Conservation (phyloP, 2,797 vertebrate species). For the Erpetoichthys calabaricus region DNA sequence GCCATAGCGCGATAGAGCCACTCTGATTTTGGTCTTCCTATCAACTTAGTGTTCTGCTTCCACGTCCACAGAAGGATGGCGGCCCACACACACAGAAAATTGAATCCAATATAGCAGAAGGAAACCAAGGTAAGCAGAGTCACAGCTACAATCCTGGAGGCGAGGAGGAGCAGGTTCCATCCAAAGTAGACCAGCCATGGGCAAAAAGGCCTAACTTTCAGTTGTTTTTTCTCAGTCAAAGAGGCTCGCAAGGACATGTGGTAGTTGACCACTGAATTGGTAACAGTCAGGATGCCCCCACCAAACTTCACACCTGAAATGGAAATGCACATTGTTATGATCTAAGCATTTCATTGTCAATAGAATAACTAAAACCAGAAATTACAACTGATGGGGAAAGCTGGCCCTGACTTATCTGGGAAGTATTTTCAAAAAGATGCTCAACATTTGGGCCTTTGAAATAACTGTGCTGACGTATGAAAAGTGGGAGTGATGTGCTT, state of each 20-base stretch:
- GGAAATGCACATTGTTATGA: not conserved
- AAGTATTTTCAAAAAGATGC: no score
- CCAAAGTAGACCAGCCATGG: slow-evolving; percentile 52
- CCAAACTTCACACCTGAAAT: slow-evolving; percentile 55
- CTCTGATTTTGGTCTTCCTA: slow-evolving; percentile 43
- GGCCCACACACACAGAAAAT: slow-evolving; percentile 61
- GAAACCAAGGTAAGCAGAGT: slow-evolving; percentile 58
- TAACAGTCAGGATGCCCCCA: slow-evolving; percentile 44
- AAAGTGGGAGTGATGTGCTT: no score
- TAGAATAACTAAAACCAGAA: no score
- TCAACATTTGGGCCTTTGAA: no score
- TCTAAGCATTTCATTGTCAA: no score
- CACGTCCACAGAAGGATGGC: slow-evolving; percentile 52
- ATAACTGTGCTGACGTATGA: no score
- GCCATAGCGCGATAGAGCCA: slow-evolving; percentile 58
- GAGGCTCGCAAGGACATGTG: slow-evolving; percentile 66
- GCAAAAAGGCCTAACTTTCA: slow-evolving; percentile 11
- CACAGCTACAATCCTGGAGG: slow-evolving; percentile 48
- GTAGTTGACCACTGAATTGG: slow-evolving; percentile 58
- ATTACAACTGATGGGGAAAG: no score
- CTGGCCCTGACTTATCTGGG: no score
- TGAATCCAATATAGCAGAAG: slow-evolving; percentile 45
- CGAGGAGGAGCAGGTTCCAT: slow-evolving; percentile 72
- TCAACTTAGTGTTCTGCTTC: slow-evolving; percentile 54
- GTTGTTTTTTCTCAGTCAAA: slow-evolving; percentile 35